These are phyloP conservation scores for Diaperis boleti DNA, from an alignment of 2,888 invertebrate genomes.

Conservation along the genomic window DNA sequence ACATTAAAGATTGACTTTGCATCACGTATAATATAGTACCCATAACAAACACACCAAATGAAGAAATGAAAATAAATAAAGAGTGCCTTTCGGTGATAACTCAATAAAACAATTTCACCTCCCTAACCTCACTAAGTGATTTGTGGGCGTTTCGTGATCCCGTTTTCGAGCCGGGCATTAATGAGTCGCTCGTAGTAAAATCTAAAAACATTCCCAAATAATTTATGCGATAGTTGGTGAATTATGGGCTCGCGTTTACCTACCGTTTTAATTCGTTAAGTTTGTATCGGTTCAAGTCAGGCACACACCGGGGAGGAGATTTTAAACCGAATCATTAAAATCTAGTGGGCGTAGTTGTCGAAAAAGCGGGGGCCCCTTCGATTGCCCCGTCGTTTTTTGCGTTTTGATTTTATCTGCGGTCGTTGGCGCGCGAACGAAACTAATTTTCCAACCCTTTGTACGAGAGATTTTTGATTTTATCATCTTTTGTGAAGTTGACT, in stretches of 20 bases:
- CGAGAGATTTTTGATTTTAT: slow-evolving; percentile 35
- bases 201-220: slow-evolving; percentile 52
- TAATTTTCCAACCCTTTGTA: slow-evolving; percentile 33
- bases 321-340: slow-evolving; percentile 52
- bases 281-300: slow-evolving; percentile 56
- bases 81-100: too few species aligned
- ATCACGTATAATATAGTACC: too few species aligned
- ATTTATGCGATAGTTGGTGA: slow-evolving; percentile 55
- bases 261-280: slow-evolving; percentile 56
- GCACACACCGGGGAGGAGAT: slow-evolving; percentile 52
- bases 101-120: too few species aligned
- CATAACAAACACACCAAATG: too few species aligned
- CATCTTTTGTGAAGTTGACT: slow-evolving; percentile 36
- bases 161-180: slow-evolving; percentile 44
- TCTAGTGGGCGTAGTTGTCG: slow-evolving; percentile 11
- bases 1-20: too few species aligned
- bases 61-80: too few species aligned
- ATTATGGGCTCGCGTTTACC: slow-evolving; percentile 56
- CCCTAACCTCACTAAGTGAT: too few species aligned
- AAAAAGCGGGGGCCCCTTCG: too few species aligned
- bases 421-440: slow-evolving; percentile 19
- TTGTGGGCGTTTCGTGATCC: slow-evolving; percentile 37
- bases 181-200: slow-evolving; percentile 48
- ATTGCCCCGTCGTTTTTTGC: too few species aligned
- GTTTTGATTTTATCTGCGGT: slow-evolving; percentile 14